phyloP scores from a whole-genome alignment of 2,113 vertebrate species.

The Pelvicachromis taeniatus region DNA sequence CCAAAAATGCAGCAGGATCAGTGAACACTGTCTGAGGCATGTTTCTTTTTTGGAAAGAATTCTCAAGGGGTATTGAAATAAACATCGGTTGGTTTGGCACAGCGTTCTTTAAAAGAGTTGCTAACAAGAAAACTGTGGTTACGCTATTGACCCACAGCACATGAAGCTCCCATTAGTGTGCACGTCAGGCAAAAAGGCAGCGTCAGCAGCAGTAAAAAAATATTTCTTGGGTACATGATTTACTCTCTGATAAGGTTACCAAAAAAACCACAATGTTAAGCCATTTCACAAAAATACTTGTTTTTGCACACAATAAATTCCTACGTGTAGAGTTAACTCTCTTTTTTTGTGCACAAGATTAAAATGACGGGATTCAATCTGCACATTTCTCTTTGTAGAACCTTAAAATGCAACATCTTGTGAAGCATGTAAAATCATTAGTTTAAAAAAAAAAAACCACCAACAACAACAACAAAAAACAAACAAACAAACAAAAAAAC shows the following conservation, averaged over 20 bases:
- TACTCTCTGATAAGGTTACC: not conserved
- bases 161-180: constrained; percentile 7
- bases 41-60: constrained; percentile 4
- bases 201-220: not conserved
- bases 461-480: too few relatives aligned
- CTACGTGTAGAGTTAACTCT: not conserved
- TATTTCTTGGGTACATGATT: not conserved
- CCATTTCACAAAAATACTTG: not conserved
- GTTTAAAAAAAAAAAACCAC: too few relatives aligned
- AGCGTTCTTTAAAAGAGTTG: constrained; percentile 7
- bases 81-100: constrained; percentile 54
- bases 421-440: not conserved
- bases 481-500: too few relatives aligned
- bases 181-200: not conserved
- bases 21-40: not conserved
- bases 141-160: constrained; percentile 16
- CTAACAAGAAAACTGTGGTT: constrained; percentile 41
- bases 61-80: constrained; percentile 49
- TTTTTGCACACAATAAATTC: not conserved
- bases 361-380: not conserved
- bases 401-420: not conserved
- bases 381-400: not conserved
- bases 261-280: not conserved
- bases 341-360: not conserved
- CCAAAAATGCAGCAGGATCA: not conserved